A percentile compares a stretch with the other conserved stretches of the same genome.
Conservation (phyloP, 2,797 vertebrate genomes). For the Lacerta agilis region DNA sequence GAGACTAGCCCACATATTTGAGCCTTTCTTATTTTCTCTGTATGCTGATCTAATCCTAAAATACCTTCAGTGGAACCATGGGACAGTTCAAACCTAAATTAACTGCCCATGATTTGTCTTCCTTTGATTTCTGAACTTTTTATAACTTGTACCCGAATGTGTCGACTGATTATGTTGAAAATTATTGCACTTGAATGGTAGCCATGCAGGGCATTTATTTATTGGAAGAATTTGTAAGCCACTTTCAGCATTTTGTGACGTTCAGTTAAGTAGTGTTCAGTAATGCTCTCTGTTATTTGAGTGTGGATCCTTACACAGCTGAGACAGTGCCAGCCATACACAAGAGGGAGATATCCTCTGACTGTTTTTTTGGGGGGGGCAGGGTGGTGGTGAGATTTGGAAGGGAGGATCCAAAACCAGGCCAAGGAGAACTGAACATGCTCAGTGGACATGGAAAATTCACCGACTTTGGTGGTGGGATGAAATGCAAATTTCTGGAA, state of each 20-base stretch:
- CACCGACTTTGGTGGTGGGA: too few relatives aligned
- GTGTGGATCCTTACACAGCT: too few relatives aligned
- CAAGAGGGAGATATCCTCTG: too few relatives aligned
- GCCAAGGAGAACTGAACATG: too few relatives aligned
- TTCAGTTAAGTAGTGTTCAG: background rate
- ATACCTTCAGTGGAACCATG: background rate
- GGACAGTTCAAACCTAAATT: background rate
- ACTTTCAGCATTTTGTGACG: background rate
- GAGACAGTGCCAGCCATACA: too few relatives aligned
- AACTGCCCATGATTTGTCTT: background rate
- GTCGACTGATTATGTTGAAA: background rate
- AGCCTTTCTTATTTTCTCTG: background rate
- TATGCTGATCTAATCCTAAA: background rate
- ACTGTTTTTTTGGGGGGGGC: too few relatives aligned
- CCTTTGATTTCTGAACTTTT: background rate
- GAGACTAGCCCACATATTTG: conserved; percentile 26
- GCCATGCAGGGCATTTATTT: too few relatives aligned
- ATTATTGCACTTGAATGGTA: background rate
- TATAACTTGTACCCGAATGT: background rate
- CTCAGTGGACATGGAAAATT: too few relatives aligned
- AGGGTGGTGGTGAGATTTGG: too few relatives aligned
- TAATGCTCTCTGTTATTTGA: too few relatives aligned
- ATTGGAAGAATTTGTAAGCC: background rate
- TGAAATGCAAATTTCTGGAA: too few relatives aligned
- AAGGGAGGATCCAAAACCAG: too few relatives aligned